Conservation (phyloP, 2,888 invertebrate species). For the Brenthis daphne region DNA sequence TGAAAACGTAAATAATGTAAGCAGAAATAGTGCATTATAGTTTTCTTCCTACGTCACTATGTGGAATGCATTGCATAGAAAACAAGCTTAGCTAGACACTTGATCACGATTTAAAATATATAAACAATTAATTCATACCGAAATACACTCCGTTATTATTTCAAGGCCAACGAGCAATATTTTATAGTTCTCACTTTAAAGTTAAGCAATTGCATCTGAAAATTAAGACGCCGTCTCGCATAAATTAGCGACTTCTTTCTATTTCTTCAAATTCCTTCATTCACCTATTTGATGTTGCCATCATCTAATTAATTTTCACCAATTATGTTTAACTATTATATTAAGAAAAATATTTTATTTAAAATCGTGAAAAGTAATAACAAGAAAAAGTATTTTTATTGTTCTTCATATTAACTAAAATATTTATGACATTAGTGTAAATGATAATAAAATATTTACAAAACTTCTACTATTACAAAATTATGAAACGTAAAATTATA, state of each 20-base stretch:
- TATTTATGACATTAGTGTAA: too few species aligned
- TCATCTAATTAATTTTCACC: conserved; percentile 12
- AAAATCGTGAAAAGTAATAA: neutral
- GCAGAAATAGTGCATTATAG: conserved; percentile 54
- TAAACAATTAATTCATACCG: conserved; percentile 48
- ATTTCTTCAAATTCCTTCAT: conserved; percentile 72
- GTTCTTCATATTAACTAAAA: too few species aligned
- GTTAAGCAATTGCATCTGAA: conserved; percentile 72
- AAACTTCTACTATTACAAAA: too few species aligned
- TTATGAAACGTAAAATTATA: too few species aligned
- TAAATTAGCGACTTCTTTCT: conserved; percentile 76
- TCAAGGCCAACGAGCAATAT: conserved; percentile 63
- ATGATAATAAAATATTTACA: too few species aligned
- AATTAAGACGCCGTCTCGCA: conserved; percentile 78
- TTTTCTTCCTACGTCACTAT: conserved; percentile 69
- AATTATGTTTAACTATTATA: neutral
- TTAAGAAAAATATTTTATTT: neutral
- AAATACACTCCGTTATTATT: conserved; percentile 50
- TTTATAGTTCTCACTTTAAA: conserved; percentile 64
- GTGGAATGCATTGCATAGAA: conserved; percentile 67
- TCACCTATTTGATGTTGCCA: conserved; percentile 61
- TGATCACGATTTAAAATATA: conserved; percentile 44
- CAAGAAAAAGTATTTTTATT: too few species aligned
- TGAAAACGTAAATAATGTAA: conserved; percentile 33
- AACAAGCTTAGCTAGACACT: conserved; percentile 69